phyloP scores from a whole-genome alignment of 1,140 invertebrate genomes.

The Pseudoatta argentina region DNA sequence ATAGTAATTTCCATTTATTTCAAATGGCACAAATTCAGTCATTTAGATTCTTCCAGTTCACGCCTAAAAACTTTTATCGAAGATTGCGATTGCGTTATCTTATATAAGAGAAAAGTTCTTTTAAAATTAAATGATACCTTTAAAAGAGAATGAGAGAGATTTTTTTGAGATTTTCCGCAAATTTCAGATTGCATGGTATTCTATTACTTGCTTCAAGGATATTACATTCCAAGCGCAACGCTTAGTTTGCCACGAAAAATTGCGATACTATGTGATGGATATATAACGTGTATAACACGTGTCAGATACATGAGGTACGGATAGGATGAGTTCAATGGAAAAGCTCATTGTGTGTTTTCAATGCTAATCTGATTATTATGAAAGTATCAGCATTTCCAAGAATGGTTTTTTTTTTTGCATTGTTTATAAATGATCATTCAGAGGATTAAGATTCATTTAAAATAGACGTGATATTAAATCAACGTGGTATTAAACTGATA shows the following conservation, averaged over 20 bases:
- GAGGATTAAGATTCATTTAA: not conserved
- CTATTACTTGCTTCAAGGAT: slow-evolving; percentile 10
- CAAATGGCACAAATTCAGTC: not conserved
- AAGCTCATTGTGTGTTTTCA: not conserved
- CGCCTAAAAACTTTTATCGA: not conserved
- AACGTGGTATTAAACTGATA: not conserved
- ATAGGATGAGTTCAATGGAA: slow-evolving; percentile 5
- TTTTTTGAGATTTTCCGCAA: not conserved
- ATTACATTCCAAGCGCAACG: not conserved
- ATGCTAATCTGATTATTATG: not conserved
- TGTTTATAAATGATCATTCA: not conserved
- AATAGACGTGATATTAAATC: not conserved
- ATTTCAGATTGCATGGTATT: slow-evolving; percentile 18
- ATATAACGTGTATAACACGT: slow-evolving; percentile 12
- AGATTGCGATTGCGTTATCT: not conserved
- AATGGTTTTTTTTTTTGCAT: not conserved
- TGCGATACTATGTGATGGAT: slow-evolving; percentile 16
- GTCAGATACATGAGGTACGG: not conserved
- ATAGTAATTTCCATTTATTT: slow-evolving; percentile 2
- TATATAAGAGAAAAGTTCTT: not conserved
- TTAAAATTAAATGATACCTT: not conserved
- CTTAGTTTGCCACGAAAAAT: slow-evolving; percentile 25
- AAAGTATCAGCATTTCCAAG: not conserved
- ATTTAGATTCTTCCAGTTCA: not conserved
- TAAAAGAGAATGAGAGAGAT: not conserved